Base-by-base conservation (phyloP, 1,140 invertebrate genomes). In the Megathymus violae region DNA sequence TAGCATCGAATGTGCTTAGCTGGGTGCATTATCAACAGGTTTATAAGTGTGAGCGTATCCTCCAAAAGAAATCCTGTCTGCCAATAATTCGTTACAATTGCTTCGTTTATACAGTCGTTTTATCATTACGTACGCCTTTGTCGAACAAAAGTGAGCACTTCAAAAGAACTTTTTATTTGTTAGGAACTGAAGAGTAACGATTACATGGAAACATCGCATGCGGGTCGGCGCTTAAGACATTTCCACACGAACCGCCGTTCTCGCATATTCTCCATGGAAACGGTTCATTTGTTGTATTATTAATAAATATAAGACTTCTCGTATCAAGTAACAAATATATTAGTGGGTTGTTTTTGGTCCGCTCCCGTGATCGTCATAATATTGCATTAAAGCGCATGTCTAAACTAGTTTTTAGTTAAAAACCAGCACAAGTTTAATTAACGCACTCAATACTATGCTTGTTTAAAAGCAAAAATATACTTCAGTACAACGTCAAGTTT, bases 111-210 rank as follows among this genome's bases (percentile, higher is more conserved):
- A 48, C 25, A 4, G 5, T 48, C 46, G 13, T 48, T 6, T 48
- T 25, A 48, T 31, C 46, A 48, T 48, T 48, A 31, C 46, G 27
- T 27, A 48, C 31, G 16, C 15, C 27, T 19, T 51, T 48, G 34
- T 15, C 15, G 27, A 51, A 51, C 48, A 38, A 36, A 11, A 36
- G 31, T 19, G 27, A 9, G 48, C 34, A 38, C 27, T 51, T 51
- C 31, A 51, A 51, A 50, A 51, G 48, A 51, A 51, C 48, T 51
- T 51, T 50, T 50, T 50, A 51, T 51, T 51, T 51, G 48, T 50
- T 50, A 36, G 15, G 47, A 50, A 50, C 27, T 50, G 47, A 36
- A 50, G 47, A 50, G 47, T 50, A 50, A 50, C 31, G 47, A 27
- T 50, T 34, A 50, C 47, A 50, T 17, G 16, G 16, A 44, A 17